Evolutionary conservation across 2,113 vertebrate species (phyloP).

Genomic region (pig (Sus scrofa)): T2T-Sscrofa CM000823.6:8342001-8342500

Average conservation of each 20-base stretch:
- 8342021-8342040: not conserved
- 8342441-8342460: not conserved
- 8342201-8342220: rapidly evolving
- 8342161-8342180: no score
- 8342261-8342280: not conserved
- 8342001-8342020: not conserved
- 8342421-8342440: not conserved
- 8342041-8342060: rapidly evolving
- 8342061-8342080: not conserved
- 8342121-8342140: not conserved
- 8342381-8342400: not conserved
- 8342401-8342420: no score
- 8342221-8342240: not conserved
- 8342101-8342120: no score
- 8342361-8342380: not conserved
- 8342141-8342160: not conserved
- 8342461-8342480: not conserved
- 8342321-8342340: not conserved
- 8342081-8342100: not conserved
- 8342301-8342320: not conserved
- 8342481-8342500: not conserved
- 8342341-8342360: not conserved
- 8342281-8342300: not conserved
- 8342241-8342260: rapidly evolving
- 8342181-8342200: not conserved